These are phyloP conservation scores for Cherax destructor DNA, from an alignment of 1,140 invertebrate species.

Conservation along the genomic window DNA sequence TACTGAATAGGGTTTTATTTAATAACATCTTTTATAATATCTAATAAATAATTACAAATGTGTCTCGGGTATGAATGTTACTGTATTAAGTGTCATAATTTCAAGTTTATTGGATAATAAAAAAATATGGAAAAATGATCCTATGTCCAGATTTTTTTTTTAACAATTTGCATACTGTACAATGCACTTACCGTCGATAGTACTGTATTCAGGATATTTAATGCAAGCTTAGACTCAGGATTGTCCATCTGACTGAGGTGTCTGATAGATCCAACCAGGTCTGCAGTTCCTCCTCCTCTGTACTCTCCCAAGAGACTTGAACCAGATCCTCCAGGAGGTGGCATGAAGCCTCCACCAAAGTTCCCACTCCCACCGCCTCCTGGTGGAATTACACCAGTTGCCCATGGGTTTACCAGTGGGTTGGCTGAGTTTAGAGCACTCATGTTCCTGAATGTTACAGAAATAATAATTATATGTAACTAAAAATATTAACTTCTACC, in stretches of 20 bases:
- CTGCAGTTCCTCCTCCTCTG: background rate
- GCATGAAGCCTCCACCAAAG: background rate
- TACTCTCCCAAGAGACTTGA: background rate
- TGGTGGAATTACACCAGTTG: background rate
- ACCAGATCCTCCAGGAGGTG: background rate
- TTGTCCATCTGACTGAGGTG: constrained; percentile 28
- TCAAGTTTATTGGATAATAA: too few relatives aligned
- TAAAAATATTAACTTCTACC: too few relatives aligned
- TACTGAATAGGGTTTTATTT: too few relatives aligned
- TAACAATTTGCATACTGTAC: too few relatives aligned
- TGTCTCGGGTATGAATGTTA: too few relatives aligned
- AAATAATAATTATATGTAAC: background rate
- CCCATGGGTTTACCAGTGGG: constrained; percentile 24
- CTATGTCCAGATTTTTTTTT: too few relatives aligned
- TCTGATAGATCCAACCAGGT: constrained; percentile 23
- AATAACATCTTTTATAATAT: too few relatives aligned
- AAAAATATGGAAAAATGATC: too few relatives aligned
- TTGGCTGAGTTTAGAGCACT: background rate
- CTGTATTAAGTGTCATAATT: too few relatives aligned
- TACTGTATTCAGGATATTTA: constrained; percentile 46
- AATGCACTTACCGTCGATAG: background rate
- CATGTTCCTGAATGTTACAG: background rate
- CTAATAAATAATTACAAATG: too few relatives aligned
- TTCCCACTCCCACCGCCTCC: background rate
- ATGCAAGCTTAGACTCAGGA: constrained; percentile 33